Percentiles rank a stretch among this genome's conserved stretches.
Evolutionary conservation across 2,888 invertebrate genomes (phyloP).

Genomic region (Lasius platythorax): DNA sequence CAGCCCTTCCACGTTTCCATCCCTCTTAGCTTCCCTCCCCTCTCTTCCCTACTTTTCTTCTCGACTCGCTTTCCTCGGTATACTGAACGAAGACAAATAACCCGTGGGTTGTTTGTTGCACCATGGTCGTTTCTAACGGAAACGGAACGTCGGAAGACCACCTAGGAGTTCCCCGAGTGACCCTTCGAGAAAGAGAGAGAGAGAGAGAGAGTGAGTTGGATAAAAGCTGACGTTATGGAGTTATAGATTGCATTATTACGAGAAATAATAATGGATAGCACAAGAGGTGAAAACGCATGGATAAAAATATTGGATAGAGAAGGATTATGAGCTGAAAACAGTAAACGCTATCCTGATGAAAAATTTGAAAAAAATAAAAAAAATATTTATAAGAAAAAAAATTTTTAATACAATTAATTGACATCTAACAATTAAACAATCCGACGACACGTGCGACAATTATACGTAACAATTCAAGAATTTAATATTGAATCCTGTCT

Average conservation of each 20-base stretch:
- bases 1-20: constrained; percentile 20
- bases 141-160: constrained; percentile 44
- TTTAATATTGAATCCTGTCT: not conserved
- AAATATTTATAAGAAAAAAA: not conserved
- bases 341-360: not conserved
- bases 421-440: not conserved
- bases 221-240: constrained; percentile 22
- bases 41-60: constrained; percentile 19
- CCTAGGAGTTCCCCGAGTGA: constrained; percentile 40
- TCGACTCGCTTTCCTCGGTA: constrained; percentile 33
- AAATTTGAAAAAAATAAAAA: not conserved
- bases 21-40: not conserved
- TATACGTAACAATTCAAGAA: not conserved
- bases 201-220: not conserved
- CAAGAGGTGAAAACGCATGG: not conserved
- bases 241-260: constrained; percentile 20
- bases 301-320: not conserved
- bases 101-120: constrained; percentile 51
- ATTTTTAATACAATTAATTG: not conserved
- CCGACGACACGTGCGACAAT: not conserved
- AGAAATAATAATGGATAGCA: constrained; percentile 41
- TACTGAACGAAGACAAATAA: constrained; percentile 54
- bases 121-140: constrained; percentile 45
- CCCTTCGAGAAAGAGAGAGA: constrained; percentile 13
- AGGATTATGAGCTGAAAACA: not conserved